Conservation (phyloP, 2,888 invertebrate species). For the Tinea pellionella region DNA sequence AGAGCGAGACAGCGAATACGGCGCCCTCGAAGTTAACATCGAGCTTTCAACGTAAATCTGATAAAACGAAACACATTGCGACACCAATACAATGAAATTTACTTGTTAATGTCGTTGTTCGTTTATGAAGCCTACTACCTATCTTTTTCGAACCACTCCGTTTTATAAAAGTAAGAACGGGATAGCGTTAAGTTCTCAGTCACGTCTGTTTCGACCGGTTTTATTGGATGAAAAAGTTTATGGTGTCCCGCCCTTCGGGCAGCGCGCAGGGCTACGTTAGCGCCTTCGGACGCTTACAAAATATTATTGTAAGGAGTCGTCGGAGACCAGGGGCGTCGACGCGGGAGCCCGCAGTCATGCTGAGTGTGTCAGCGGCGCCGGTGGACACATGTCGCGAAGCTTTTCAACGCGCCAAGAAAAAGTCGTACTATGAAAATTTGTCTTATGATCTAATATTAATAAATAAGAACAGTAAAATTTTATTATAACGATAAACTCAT, state of each 20-base stretch:
- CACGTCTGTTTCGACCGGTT: constrained; percentile 24
- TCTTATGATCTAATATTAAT: constrained; percentile 37
- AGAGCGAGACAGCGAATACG: constrained; percentile 31
- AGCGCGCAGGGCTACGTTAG: constrained; percentile 54
- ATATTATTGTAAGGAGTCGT: constrained; percentile 50
- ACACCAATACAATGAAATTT: constrained; percentile 61
- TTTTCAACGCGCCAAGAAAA: constrained; percentile 52
- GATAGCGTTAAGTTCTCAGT: constrained; percentile 1
- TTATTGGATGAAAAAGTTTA: constrained; percentile 59
- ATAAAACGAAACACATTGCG: constrained; percentile 64
- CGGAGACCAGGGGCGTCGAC: constrained; percentile 59
- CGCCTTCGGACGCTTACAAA: constrained; percentile 43
- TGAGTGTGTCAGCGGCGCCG: constrained; percentile 63
- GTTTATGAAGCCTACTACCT: constrained; percentile 23
- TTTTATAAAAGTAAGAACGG: background rate
- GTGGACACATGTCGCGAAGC: constrained; percentile 62
- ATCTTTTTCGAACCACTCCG: constrained; percentile 25
- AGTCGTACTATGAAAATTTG: constrained; percentile 46
- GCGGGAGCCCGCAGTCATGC: constrained; percentile 69
- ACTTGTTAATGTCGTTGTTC: constrained; percentile 40
- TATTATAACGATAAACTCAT: constrained; percentile 55
- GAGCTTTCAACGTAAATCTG: constrained; percentile 69
- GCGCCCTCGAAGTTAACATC: constrained; percentile 59
- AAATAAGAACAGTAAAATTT: constrained; percentile 26
- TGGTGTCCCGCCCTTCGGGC: constrained; percentile 50